Percentiles rank a stretch among this genome's conserved stretches.
These are phyloP conservation scores for Drosophila teissieri DNA, from an alignment of 1,140 invertebrate genomes.

Conservation along the genomic window DNA sequence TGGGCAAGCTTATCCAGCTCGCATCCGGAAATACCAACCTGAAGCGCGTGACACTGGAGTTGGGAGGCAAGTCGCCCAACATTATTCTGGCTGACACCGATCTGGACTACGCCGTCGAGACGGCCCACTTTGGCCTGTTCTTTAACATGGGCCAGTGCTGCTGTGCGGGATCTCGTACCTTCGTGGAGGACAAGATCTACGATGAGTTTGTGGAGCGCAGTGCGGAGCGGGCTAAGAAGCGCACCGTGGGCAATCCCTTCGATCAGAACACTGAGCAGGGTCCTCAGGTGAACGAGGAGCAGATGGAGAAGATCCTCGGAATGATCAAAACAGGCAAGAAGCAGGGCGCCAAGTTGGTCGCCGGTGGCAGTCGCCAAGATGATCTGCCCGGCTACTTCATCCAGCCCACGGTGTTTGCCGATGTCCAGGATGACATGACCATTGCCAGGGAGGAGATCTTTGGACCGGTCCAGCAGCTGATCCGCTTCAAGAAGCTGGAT, in stretches of 20 bases:
- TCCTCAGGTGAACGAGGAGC: slow-evolving; percentile 96
- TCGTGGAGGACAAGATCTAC: too few relatives aligned
- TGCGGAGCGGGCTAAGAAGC: too few relatives aligned
- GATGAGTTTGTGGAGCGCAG: too few relatives aligned
- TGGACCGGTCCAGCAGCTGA: slow-evolving; percentile 97
- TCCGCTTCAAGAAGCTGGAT: slow-evolving; percentile 95
- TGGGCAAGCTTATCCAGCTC: slow-evolving; percentile 94
- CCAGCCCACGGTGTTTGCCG: slow-evolving; percentile 97
- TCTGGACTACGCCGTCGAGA: slow-evolving; percentile 91
- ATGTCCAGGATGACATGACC: slow-evolving; percentile 96
- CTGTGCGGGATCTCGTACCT: too few relatives aligned
- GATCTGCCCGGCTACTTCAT: slow-evolving; percentile 93
- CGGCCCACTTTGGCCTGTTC: too few relatives aligned
- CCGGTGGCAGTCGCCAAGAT: slow-evolving; percentile 91
- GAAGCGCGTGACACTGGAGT: slow-evolving; percentile 95
- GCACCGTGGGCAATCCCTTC: too few relatives aligned
- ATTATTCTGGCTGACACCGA: slow-evolving; percentile 95
- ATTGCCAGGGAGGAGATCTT: slow-evolving; percentile 98
- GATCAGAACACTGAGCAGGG: slow-evolving; percentile 93
- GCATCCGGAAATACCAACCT: slow-evolving; percentile 92
- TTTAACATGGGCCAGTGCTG: too few relatives aligned
- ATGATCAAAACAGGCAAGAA: slow-evolving; percentile 94
- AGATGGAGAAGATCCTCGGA: slow-evolving; percentile 93
- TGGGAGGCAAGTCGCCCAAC: slow-evolving; percentile 98
- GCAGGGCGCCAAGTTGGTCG: slow-evolving; percentile 94